Evolutionary conservation across 2,113 vertebrate genomes (phyloP).

Genomic region (Cavia aperea): DNA sequence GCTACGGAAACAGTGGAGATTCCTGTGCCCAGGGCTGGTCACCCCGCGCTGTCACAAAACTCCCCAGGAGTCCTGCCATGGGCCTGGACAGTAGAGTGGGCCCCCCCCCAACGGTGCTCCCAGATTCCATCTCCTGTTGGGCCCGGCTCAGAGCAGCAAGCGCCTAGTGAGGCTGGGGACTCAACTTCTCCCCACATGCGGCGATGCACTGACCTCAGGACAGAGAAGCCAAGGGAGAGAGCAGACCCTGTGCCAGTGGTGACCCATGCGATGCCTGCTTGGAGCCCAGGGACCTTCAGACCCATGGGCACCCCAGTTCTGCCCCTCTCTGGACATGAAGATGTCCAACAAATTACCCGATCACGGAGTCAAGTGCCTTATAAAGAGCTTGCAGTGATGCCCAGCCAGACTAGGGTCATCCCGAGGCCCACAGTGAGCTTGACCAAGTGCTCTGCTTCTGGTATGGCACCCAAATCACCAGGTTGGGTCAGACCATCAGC

Average conservation of each 20-base stretch:
- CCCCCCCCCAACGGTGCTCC: neutral
- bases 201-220: neutral
- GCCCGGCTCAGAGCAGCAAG: too few relatives aligned
- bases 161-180: neutral
- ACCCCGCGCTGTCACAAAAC: neutral
- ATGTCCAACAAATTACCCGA: rapidly evolving
- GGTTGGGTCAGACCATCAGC: neutral
- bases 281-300: neutral
- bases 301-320: neutral
- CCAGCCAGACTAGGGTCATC: neutral
- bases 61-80: too few relatives aligned
- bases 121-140: neutral
- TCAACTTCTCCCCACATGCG: neutral
- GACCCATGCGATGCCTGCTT: neutral
- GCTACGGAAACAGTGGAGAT: neutral
- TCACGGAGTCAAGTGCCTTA: rapidly evolving
- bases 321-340: rapidly evolving
- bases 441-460: neutral
- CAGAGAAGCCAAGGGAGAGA: neutral
- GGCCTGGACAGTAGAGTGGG: neutral
- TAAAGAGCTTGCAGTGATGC: neutral
- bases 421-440: neutral
- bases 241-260: rapidly evolving
- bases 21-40: neutral
- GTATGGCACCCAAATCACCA: neutral